Evolutionary conservation across 2,888 invertebrate genomes (phyloP), one percentile per base, ranked within the genome.

Genomic region (Zootermopsis nevadensis): DNA sequence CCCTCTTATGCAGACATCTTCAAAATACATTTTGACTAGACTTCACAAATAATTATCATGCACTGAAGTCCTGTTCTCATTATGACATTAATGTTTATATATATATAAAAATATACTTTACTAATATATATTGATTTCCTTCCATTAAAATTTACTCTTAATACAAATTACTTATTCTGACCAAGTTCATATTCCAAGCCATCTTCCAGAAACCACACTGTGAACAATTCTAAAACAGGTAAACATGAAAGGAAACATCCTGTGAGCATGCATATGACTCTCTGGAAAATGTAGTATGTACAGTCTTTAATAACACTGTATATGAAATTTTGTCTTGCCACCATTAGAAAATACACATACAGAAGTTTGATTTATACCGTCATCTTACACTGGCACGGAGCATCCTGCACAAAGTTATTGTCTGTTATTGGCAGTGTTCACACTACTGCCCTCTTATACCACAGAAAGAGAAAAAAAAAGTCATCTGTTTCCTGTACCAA

Each of bases 341-440:
- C 69, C 35, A 24, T 74, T 74, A 74, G 33, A 74, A 74, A 74
- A 38, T 74, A n/a, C 74, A 74, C 74, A 38, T 42, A 33, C 7
- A 74, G 1, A 69, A 74, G n/a, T n/a, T 74, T 60, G 60, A 60
- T n/a, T 60, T 60, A n/a, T 7, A 48, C 3, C 19, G 19, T 48
- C 19, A 48, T 19, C 48, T 48, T 48, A 48, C 27, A 27, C 27
- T n/a, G n/a, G 60, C 27, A 60, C 27, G n/a, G 60, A 27, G 1
- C 2, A 60, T 1, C 60, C 60, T 60, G 60, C 27, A 12, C 60
- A 7, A 60, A 24, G 33, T 74, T 74, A 74, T 74, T 74, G 74
- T 74, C 74, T 74, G n/a, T 74, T n/a, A 27, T 38, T 74, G 74
- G 74, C 74, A 74, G 74, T 74, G 74, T 31, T 38, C 38, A 38